These are phyloP conservation scores for Acipenser ruthenus DNA, from an alignment of 2,797 vertebrate species.

Conservation along the genomic window DNA sequence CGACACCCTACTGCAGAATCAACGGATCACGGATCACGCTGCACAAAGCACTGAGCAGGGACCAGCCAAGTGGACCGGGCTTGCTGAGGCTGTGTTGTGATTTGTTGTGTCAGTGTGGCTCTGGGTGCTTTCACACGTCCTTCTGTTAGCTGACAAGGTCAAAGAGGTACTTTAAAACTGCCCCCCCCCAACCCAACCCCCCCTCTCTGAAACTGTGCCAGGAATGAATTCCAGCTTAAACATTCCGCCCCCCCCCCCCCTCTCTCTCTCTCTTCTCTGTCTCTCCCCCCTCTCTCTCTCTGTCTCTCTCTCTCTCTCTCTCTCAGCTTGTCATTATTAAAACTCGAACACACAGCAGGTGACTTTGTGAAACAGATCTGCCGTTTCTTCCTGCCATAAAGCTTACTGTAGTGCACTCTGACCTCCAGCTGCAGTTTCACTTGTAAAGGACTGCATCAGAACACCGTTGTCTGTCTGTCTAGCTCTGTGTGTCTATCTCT, in stretches of 20 bases:
- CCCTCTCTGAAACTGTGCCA: neutral
- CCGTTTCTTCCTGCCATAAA: slow-evolving; percentile 8
- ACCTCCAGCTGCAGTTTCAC: slow-evolving; percentile 1
- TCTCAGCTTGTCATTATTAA: neutral
- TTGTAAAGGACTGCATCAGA: slow-evolving; percentile 8
- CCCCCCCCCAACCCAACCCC: too few species aligned
- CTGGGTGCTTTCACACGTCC: slow-evolving; percentile 19
- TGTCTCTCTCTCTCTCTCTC: neutral
- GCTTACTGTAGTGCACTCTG: neutral
- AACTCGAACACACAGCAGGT: neutral
- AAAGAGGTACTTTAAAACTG: neutral
- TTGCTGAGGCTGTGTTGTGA: neutral
- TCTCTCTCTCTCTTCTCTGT: neutral
- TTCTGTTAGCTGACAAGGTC: neutral
- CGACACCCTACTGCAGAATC: too few species aligned
- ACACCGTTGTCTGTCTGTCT: too few species aligned
- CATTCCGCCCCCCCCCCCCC: too few species aligned
- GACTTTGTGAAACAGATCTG: neutral
- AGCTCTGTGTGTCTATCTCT: too few species aligned
- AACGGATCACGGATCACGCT: too few species aligned
- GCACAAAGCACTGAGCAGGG: too few species aligned
- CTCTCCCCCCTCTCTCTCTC: neutral
- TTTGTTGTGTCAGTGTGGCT: slow-evolving; percentile 13
- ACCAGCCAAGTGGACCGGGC: too few species aligned
- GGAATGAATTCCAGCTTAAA: neutral